These are phyloP conservation scores for Proctacanthus coquilletti DNA, from an alignment of 1,140 invertebrate species.

Conservation along the genomic window DNA sequence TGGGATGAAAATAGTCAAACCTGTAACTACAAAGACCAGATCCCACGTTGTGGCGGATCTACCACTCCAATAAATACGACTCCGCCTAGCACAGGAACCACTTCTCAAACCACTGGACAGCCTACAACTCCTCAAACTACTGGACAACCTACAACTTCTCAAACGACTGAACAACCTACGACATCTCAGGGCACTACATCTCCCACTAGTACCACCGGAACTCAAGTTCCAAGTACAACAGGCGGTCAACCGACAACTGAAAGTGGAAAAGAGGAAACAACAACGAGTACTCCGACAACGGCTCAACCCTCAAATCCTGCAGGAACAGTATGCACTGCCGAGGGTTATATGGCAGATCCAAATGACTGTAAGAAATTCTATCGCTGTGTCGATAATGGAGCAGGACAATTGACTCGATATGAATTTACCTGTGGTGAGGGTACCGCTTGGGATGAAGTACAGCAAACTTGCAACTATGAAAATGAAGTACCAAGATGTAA, in stretches of 20 bases:
- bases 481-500: not conserved
- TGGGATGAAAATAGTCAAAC: constrained; percentile 31
- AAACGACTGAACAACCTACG: not conserved
- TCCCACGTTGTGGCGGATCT: constrained; percentile 11
- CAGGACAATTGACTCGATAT: constrained; percentile 38
- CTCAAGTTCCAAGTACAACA: not conserved
- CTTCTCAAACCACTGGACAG: not conserved
- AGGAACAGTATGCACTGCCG: constrained; percentile 16
- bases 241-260: not conserved
- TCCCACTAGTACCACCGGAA: not conserved
- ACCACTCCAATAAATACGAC: constrained; percentile 2
- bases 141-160: not conserved
- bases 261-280: not conserved
- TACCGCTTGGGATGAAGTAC: constrained; percentile 41
- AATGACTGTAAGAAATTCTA: constrained; percentile 54
- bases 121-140: not conserved
- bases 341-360: constrained; percentile 49
- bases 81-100: constrained; percentile 6
- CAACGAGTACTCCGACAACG: not conserved
- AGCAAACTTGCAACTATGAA: constrained; percentile 34
- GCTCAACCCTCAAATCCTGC: not conserved
- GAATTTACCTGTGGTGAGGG: constrained; percentile 42
- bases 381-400: constrained; percentile 49
- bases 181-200: not conserved
- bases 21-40: constrained; percentile 19